Evolutionary conservation across 2,113 vertebrate species (phyloP), one percentile per base, ranked within the genome.

Genomic region (Erinaceus europaeus): DNA sequence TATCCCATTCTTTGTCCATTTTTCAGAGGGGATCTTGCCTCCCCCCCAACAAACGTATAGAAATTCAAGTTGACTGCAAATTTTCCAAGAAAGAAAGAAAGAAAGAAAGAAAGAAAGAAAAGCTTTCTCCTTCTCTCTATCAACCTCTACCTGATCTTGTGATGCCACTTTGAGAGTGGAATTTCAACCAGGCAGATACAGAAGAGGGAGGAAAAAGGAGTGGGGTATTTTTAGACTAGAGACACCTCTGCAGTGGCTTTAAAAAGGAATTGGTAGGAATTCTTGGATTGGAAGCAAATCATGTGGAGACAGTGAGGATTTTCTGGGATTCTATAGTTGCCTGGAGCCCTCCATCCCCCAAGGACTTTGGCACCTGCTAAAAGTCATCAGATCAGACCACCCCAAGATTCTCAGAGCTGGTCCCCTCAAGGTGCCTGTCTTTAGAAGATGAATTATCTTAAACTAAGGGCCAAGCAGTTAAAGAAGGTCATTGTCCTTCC

Each of bases 1-100:
- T 32, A 18, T 72, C 38, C 27, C n/a, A 0, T 5, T 4, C 2
- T 4, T 13, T n/a, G 27, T 52, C 59, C 0, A 0, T 14, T 67
- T 92, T 29, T 36, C 7, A 17, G 25, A 3, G 10, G 6, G 42
- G 20, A 4, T 27, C n/a, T 34, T 4, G 25, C 86, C 8, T 78
- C 59, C 36, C n/a, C 48, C 44, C 53, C n/a, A n/a, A 9, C 21
- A 36, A 67, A 38, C 7, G 9, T 38, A 34, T 25, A 18, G 23
- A 84, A 4, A n/a, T 5, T 67, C 20, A 14, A 8, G n/a, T 18
- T 10, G 32, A 59, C 40, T 68, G n/a, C 15, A 18, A 25, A 55
- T 17, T 80, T 20, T 46, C 80, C n/a, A n/a, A n/a, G n/a, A n/a
- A n/a, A n/a, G n/a, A n/a, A n/a, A n/a, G n/a, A n/a, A n/a, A n/a